Conservation (phyloP, 2,113 vertebrate genomes). For the Lycaon pictus region DNA sequence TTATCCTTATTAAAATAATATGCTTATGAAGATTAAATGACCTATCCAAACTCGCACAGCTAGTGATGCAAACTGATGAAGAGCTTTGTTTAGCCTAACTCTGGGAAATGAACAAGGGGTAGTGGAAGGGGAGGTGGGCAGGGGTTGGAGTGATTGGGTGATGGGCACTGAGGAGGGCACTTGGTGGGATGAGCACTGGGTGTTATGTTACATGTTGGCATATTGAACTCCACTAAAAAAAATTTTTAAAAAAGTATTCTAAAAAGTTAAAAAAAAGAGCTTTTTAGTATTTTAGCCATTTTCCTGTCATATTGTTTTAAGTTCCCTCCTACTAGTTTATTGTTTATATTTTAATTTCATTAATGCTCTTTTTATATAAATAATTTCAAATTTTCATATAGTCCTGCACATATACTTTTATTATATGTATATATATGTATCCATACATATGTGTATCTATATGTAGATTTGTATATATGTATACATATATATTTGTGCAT, state of each 20-base stretch:
- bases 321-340: neutral
- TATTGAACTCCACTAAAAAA: no score
- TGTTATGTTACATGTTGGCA: no score
- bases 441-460: neutral
- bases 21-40: neutral
- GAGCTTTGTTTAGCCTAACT: neutral
- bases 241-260: no score
- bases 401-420: neutral
- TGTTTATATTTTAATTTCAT: neutral
- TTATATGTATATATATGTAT: neutral
- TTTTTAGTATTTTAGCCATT: neutral
- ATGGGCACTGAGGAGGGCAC: no score
- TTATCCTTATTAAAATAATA: neutral
- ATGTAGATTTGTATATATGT: neutral
- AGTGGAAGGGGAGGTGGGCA: no score
- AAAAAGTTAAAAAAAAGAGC: neutral
- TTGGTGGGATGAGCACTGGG: no score
- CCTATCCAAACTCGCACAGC: neutral
- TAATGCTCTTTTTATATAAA: neutral
- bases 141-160: no score
- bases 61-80: neutral
- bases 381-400: neutral
- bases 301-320: neutral
- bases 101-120: no score
- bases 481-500: neutral